Evolutionary conservation across 2,888 invertebrate genomes (phyloP).

Genomic region (Gibbula magus): DNA sequence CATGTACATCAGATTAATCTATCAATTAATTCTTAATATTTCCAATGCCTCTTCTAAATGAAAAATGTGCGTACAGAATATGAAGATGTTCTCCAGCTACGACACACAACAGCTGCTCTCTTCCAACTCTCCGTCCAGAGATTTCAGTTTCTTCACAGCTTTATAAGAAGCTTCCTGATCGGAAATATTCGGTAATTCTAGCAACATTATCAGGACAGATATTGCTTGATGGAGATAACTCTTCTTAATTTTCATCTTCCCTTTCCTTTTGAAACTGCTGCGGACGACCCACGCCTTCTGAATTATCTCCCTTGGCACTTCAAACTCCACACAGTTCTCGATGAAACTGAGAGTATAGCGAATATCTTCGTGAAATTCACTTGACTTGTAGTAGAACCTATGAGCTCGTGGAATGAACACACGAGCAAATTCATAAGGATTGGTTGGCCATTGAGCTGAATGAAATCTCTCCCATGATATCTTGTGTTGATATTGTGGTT

Average conservation of each 20-base stretch:
- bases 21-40: too few relatives aligned
- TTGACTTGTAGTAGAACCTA: constrained; percentile 45
- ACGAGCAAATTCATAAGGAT: constrained; percentile 46
- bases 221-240: constrained; percentile 32
- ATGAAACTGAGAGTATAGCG: constrained; percentile 41
- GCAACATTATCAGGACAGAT: constrained; percentile 26
- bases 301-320: constrained; percentile 31
- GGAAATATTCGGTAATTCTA: constrained; percentile 29
- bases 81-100: neutral
- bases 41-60: too few relatives aligned
- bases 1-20: too few relatives aligned
- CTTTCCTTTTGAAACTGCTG: constrained; percentile 36
- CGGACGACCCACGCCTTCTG: constrained; percentile 40
- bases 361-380: constrained; percentile 48
- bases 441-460: constrained; percentile 41
- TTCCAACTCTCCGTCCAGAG: constrained; percentile 16
- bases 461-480: constrained; percentile 41
- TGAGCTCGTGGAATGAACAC: constrained; percentile 46
- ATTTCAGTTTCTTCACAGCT: constrained; percentile 27
- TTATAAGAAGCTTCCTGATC: constrained; percentile 32
- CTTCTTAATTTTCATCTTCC: constrained; percentile 35
- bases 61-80: too few relatives aligned
- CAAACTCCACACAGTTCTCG: constrained; percentile 39
- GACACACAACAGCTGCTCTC: constrained; percentile 30
- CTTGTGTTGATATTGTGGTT: constrained; percentile 32